phyloP scores from a whole-genome alignment of 2,113 vertebrate species.

The Castor canadensis region DNA sequence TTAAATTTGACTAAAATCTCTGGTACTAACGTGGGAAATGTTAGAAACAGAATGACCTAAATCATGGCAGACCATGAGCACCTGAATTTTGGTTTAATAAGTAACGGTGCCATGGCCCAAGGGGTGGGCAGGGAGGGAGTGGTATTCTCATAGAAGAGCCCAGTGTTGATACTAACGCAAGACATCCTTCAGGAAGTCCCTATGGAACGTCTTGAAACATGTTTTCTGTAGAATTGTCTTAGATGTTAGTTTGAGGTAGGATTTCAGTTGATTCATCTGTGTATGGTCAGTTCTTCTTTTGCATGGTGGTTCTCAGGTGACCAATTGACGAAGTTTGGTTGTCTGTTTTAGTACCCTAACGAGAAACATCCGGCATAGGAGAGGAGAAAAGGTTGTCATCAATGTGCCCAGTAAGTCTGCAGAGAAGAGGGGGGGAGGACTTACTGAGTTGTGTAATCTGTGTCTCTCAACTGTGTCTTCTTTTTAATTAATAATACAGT shows the following conservation, averaged over 20 bases:
- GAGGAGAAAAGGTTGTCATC: conserved; percentile 97
- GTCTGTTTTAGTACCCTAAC: conserved; percentile 91
- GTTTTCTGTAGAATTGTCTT: neutral
- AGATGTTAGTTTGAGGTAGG: neutral
- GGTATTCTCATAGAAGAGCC: neutral
- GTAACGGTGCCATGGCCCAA: neutral
- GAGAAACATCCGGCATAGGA: conserved; percentile 95
- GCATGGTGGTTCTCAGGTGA: neutral
- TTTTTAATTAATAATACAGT: conserved; percentile 84
- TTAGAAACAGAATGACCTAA: neutral
- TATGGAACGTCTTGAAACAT: neutral
- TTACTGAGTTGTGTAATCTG: neutral
- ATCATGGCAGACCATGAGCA: neutral
- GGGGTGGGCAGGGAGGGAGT: neutral
- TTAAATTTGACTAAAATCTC: neutral
- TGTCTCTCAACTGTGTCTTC: conserved; percentile 11
- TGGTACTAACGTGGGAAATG: neutral
- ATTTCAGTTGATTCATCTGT: neutral
- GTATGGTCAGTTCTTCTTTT: neutral
- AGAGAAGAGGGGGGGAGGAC: neutral
- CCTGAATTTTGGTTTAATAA: neutral
- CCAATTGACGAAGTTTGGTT: neutral
- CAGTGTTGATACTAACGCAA: neutral
- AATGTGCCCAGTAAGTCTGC: conserved; percentile 95
- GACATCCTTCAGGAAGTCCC: neutral